Percentiles rank a stretch among this genome's conserved stretches.
phyloP scores from a whole-genome alignment of 1,140 invertebrate genomes.

The Drusus annulatus region DNA sequence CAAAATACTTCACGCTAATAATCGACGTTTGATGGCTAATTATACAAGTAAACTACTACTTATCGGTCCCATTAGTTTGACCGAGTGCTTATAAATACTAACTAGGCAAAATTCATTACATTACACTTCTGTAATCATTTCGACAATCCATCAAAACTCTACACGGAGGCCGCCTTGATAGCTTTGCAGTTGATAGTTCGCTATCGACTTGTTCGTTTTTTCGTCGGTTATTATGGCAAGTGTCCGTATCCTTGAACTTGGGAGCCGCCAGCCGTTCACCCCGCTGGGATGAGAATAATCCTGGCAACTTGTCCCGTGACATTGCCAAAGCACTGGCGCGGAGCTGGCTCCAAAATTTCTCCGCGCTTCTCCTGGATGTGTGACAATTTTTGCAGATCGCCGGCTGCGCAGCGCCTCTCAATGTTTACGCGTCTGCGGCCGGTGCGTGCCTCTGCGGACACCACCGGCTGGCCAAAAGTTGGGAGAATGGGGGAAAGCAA shows the following conservation, averaged over 20 bases:
- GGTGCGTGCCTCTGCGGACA: not conserved
- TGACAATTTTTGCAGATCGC: slow-evolving; percentile 45
- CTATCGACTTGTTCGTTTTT: not conserved
- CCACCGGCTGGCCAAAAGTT: not conserved
- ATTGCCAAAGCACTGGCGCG: slow-evolving; percentile 47
- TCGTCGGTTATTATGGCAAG: slow-evolving; percentile 11
- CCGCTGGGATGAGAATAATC: slow-evolving; percentile 50
- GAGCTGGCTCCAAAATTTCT: slow-evolving; percentile 53
- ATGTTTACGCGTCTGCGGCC: not conserved
- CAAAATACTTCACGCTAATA: no score
- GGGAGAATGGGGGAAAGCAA: not conserved
- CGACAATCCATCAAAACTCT: no score
- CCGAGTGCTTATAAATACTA: no score
- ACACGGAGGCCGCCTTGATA: no score
- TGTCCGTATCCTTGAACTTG: slow-evolving; percentile 49
- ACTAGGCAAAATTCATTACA: no score
- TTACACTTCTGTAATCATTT: no score
- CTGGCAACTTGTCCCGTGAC: slow-evolving; percentile 47
- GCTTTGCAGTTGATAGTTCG: not conserved
- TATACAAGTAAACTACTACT: no score
- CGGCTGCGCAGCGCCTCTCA: slow-evolving; percentile 4
- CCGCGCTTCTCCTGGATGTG: slow-evolving; percentile 54
- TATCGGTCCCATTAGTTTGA: no score
- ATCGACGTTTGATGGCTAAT: no score
- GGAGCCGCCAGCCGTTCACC: slow-evolving; percentile 43